Base-by-base conservation (phyloP, 2,797 vertebrate genomes). In the Neomorphus geoffroyi region DNA sequence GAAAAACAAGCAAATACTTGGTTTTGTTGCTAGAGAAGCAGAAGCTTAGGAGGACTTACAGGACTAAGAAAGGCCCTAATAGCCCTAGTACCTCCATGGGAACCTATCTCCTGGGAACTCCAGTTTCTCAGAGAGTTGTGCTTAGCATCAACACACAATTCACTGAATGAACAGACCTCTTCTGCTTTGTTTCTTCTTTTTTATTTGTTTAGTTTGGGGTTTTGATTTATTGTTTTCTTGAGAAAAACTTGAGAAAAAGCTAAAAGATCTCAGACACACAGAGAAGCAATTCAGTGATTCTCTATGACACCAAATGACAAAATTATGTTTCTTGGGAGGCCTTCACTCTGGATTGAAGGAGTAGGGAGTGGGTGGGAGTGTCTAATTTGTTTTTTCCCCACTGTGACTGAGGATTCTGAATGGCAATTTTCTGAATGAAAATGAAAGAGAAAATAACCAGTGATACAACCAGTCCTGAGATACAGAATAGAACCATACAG, bases 401-500 rank as follows among this genome's bases (percentile, higher is more conserved):
- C 11, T 14, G 7, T 9, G 3, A 58, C 14, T 73, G 30, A 77
- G 35, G 18, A 41, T 77, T 70, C 24, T 35, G 27, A 81, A 72
- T 26, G 18, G 18, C 37, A 86, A 57, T 62, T 75, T 84, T 72
- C 48, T 53, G 39, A 90, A 71, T 37, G 19, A 62, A 80, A 66
- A 39, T 45, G 18, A 13, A 74, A 51, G 24, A 41, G 27, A 39
- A 78, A 62, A 37, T 22, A 65, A 50, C 18, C 8, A 33, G 13
- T 15, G 14, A 71, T 30, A 41, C 41, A 64, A 65, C 7, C 8
- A 72, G 6, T 6, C 26, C 45, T 7, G 0, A 43, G 35, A 51
- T 58, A 0, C 22, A 71, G 22, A 41, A 3, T 26, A 14, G 54
- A 77, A 58, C 8, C 7, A 15, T 32, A 35, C 0, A 2, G 15